Percentiles rank a stretch among this genome's conserved stretches.
These are phyloP conservation scores for Drosophila histrio DNA, from an alignment of 2,888 invertebrate species.

Conservation along the genomic window DNA sequence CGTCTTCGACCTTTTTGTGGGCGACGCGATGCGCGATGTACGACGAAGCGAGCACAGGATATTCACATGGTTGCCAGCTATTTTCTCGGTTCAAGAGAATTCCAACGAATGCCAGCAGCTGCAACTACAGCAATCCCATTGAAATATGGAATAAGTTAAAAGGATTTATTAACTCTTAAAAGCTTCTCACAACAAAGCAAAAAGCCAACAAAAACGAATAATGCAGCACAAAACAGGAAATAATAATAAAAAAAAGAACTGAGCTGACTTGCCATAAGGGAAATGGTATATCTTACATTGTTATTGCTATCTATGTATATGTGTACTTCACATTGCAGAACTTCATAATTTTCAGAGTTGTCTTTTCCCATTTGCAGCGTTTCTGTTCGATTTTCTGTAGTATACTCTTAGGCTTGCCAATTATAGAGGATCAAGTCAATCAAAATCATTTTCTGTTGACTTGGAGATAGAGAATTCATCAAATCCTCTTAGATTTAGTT, in stretches of 20 bases:
- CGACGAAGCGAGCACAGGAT: conserved; percentile 32
- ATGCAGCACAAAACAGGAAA: conserved; percentile 18
- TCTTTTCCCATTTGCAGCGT: neutral
- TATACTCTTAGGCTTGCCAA: neutral
- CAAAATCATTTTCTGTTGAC: too few relatives aligned
- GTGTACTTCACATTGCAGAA: neutral
- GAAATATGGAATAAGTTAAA: conserved; percentile 79
- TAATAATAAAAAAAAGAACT: conserved; percentile 29
- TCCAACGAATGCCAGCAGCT: conserved; percentile 32
- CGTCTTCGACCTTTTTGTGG: conserved; percentile 41
- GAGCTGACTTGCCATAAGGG: conserved; percentile 17
- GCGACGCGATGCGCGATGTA: conserved; percentile 17
- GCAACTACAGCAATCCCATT: conserved; percentile 50
- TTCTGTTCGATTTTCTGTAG: neutral
- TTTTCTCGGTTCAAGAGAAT: conserved; percentile 49
- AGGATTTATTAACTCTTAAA: conserved; percentile 80
- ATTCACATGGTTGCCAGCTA: conserved; percentile 57
- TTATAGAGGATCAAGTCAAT: neutral
- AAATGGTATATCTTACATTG: conserved; percentile 31
- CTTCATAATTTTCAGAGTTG: neutral
- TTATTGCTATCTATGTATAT: conserved; percentile 14
- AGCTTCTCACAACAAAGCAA: conserved; percentile 71
- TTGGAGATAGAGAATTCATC: too few relatives aligned
- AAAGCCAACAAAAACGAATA: conserved; percentile 42
- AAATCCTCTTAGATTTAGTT: too few relatives aligned